A percentile compares a stretch with the other conserved stretches of the same genome.
These are phyloP conservation scores for Julus scandinavius DNA, from an alignment of 2,888 invertebrate genomes.

Conservation along the genomic window DNA sequence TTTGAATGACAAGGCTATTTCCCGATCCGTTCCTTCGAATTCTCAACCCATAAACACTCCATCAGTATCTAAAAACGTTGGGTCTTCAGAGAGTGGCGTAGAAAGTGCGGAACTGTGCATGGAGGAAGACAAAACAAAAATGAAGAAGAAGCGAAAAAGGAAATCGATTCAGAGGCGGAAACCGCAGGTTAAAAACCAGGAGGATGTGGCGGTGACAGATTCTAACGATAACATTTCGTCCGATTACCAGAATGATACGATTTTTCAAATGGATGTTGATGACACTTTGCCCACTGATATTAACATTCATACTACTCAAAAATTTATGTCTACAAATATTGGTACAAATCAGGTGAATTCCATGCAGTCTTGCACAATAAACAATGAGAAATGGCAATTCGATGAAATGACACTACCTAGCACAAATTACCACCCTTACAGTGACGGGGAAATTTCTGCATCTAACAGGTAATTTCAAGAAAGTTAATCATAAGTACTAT, in stretches of 20 bases:
- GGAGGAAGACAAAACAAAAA: conserved; percentile 60
- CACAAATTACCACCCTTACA: conserved; percentile 86
- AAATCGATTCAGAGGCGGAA: conserved; percentile 58
- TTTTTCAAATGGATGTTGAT: conserved; percentile 60
- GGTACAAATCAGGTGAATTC: not conserved
- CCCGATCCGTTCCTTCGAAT: conserved; percentile 24
- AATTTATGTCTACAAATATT: not conserved
- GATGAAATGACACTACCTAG: conserved; percentile 47
- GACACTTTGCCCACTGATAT: conserved; percentile 57
- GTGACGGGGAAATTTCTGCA: conserved; percentile 88
- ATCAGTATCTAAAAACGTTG: not conserved
- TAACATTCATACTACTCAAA: not conserved
- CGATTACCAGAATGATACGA: conserved; percentile 58
- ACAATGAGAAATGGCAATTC: conserved; percentile 52
- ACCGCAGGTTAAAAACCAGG: not conserved
- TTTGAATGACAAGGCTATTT: not conserved
- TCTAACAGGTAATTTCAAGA: conserved; percentile 70
- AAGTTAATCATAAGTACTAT: not conserved
- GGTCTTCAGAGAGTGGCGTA: conserved; percentile 11
- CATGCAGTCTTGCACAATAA: not conserved
- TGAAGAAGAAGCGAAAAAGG: conserved; percentile 62
- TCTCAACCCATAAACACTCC: conserved; percentile 5
- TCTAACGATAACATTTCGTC: conserved; percentile 28
- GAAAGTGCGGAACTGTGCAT: not conserved
- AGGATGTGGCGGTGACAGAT: conserved; percentile 9